Evolutionary conservation across 2,113 vertebrate genomes (phyloP), one percentile per base, ranked within the genome.

Genomic region (Copsychus sechellarum): DNA sequence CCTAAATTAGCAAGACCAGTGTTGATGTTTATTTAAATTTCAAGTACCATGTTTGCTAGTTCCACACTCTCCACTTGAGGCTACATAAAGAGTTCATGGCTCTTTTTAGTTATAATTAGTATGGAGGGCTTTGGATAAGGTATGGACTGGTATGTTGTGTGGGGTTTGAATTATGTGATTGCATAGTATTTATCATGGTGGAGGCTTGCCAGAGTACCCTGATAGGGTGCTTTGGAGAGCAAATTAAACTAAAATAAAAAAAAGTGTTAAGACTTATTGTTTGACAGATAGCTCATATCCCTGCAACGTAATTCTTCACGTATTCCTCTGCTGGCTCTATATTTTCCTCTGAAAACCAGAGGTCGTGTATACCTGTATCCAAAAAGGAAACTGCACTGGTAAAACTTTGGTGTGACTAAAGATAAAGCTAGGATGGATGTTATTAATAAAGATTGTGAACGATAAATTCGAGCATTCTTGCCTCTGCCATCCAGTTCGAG

Each of bases 291-390:
- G 7, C 9, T 84, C 6, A 0, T 29, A 28, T n/a, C 40, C 29
- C 36, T 23, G 8, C 18, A 26, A 14, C 0, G 0, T 38, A 3
- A 28, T 38, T 58, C 20, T 57, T 45, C 5, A 5, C 2, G 1
- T 36, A 9, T 47, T 80, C 60, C 45, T 45, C 25, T 40, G 42
- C 26, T 48, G 11, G 15, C 31, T 3, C 0, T 8, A 0, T 57
- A 28, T 60, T 67, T 33, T 56, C 1, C 3, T 31, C 22, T 53
- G 89, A 36, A 62, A 77, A 33, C 8, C 18, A 5, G 40, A 51
- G 36, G 13, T 31, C 5, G 2, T 60, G 18, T 29, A 3, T 42
- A 57, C 45, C 18, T 26, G 33, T 33, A 18, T 31, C 8, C 11
- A 12, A 29, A 82, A 58, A 76, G 36, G 36, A 33, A 71, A n/a